phyloP scores from a whole-genome alignment of 2,113 vertebrate species.

The Saccopteryx bilineata region DNA sequence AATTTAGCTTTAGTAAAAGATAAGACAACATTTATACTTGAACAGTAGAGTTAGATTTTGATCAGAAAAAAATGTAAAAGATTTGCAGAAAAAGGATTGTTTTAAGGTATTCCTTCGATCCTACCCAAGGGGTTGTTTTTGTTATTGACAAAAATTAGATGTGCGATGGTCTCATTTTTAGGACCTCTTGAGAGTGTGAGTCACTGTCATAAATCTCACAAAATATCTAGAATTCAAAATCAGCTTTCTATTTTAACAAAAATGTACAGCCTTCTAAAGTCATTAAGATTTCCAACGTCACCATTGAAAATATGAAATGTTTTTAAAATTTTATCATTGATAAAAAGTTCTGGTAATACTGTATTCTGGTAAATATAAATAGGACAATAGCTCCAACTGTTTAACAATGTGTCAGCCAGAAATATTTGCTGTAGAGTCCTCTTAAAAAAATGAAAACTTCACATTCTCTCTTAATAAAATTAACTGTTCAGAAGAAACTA shows the following conservation, averaged over 20 bases:
- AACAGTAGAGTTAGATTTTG: conserved; percentile 11
- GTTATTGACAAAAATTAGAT: conserved; percentile 48
- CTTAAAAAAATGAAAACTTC: neutral
- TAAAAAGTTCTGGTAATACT: conserved; percentile 53
- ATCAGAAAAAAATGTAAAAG: neutral
- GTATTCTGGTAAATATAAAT: conserved; percentile 25
- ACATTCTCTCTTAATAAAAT: conserved; percentile 45
- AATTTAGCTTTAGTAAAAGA: conserved; percentile 48
- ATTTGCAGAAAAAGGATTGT: conserved; percentile 11
- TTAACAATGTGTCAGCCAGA: conserved; percentile 24
- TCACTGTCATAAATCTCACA: conserved; percentile 11
- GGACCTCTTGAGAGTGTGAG: neutral
- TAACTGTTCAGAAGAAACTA: conserved; percentile 53
- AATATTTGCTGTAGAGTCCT: neutral
- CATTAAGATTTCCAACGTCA: neutral
- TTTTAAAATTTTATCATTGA: conserved; percentile 51
- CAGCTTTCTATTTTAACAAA: conserved; percentile 50
- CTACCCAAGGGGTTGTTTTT: conserved; percentile 7
- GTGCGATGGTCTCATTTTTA: conserved; percentile 20
- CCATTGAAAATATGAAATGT: neutral
- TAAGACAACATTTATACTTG: conserved; percentile 7
- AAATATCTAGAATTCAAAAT: conserved; percentile 38
- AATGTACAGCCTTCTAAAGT: conserved; percentile 27
- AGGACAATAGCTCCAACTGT: neutral
- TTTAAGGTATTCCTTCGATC: conserved; percentile 42